Percentiles rank a stretch among this genome's conserved stretches.
Conservation (phyloP, 2,113 vertebrate species). For the Alosa alosa region DNA sequence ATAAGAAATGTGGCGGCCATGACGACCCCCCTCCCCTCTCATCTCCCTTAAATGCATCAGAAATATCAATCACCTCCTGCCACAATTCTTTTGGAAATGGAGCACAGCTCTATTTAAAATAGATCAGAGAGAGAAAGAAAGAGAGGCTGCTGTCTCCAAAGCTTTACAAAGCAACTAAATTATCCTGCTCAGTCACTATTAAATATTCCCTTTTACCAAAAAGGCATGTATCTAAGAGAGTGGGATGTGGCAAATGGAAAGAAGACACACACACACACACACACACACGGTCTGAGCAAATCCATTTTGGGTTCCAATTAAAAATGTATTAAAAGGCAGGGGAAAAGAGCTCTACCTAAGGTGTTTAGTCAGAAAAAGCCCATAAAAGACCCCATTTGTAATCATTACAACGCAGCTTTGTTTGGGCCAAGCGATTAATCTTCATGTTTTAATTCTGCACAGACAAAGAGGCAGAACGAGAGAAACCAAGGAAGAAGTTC, state of each 20-base stretch:
- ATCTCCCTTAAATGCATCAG: not conserved
- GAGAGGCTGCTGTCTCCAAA: not conserved
- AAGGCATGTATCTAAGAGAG: not conserved
- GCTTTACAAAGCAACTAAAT: conserved; percentile 8
- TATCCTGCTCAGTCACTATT: not conserved
- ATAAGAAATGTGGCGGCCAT: not conserved
- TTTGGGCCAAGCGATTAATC: not conserved
- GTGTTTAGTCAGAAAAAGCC: not conserved
- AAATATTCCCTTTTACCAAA: not conserved
- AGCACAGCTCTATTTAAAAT: not conserved
- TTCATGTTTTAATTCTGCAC: not conserved
- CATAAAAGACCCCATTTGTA: not conserved
- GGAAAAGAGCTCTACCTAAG: not conserved
- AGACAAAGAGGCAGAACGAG: not conserved
- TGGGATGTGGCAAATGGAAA: not conserved
- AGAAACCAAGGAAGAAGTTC: not conserved
- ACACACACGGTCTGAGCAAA: not conserved
- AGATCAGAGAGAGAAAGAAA: not conserved
- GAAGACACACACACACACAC: not conserved
- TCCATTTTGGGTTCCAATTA: conserved; percentile 3
- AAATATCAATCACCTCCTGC: conserved; percentile 11
- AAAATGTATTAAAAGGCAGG: conserved; percentile 3
- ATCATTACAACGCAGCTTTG: not conserved
- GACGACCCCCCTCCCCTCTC: not conserved
- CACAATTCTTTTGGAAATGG: not conserved